Conservation (phyloP, 2,113 vertebrate species). For the Pachypanchax playfairii region DNA sequence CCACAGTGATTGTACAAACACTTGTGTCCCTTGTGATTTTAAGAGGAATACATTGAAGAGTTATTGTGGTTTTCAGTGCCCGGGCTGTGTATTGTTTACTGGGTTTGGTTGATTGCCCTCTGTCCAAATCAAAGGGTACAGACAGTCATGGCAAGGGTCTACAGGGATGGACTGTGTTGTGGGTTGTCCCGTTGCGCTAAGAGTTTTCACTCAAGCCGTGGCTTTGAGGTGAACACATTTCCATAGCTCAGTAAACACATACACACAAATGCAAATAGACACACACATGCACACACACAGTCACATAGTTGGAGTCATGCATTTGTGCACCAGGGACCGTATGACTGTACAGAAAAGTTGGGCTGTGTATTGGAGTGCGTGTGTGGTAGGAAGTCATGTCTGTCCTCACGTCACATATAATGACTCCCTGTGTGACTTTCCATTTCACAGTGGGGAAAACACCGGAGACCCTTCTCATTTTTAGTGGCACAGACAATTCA, state of each 20-base stretch:
- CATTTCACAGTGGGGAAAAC: constrained; percentile 82
- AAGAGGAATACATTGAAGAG: constrained; percentile 68
- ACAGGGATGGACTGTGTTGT: constrained; percentile 69
- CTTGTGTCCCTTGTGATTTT: constrained; percentile 63
- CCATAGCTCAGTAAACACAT: constrained; percentile 68
- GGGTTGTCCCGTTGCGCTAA: constrained; percentile 72
- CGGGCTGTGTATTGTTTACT: constrained; percentile 72
- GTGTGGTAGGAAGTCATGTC: constrained; percentile 74
- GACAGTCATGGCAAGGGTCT: constrained; percentile 70
- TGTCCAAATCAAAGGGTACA: constrained; percentile 76
- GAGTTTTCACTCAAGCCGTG: constrained; percentile 72
- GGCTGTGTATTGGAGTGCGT: constrained; percentile 40
- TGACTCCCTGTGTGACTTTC: constrained; percentile 86
- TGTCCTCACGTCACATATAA: constrained; percentile 89
- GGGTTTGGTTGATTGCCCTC: constrained; percentile 77
- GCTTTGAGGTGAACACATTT: constrained; percentile 58
- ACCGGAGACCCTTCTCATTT: constrained; percentile 79
- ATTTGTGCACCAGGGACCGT: constrained; percentile 59
- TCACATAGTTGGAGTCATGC: constrained; percentile 50
- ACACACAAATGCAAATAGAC: constrained; percentile 45
- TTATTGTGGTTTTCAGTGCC: constrained; percentile 68
- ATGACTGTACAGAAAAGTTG: constrained; percentile 57
- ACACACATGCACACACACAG: constrained; percentile 48
- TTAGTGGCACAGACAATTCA: constrained; percentile 30
- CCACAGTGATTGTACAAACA: constrained; percentile 66